These are phyloP conservation scores for Cephonodes hylas DNA, from an alignment of 2,888 invertebrate genomes.

Conservation along the genomic window DNA sequence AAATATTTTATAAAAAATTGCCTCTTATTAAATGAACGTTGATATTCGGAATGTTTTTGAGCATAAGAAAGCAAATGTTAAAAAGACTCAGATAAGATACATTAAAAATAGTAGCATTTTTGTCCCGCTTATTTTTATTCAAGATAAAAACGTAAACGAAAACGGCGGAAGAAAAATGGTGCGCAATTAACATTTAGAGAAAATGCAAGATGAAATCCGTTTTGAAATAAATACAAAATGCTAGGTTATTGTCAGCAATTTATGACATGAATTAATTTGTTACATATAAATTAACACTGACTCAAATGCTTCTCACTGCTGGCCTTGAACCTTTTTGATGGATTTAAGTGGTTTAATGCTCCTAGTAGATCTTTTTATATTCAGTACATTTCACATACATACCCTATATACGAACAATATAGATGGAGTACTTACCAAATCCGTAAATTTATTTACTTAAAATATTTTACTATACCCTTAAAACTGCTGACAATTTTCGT, in stretches of 20 bases:
- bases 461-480: too few species aligned
- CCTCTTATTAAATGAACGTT: background rate
- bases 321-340: too few species aligned
- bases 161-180: background rate
- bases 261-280: too few species aligned
- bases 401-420: too few species aligned
- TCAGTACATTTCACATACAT: too few species aligned
- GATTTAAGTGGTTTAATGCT: too few species aligned
- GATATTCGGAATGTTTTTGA: background rate
- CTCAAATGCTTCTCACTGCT: too few species aligned
- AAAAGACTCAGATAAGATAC: background rate
- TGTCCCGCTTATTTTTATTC: background rate
- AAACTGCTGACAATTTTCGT: too few species aligned
- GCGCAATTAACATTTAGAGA: slow-evolving; percentile 4
- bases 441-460: too few species aligned
- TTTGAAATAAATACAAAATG: background rate
- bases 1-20: background rate
- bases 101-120: background rate
- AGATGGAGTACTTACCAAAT: too few species aligned
- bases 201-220: background rate
- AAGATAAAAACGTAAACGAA: slow-evolving; percentile 1
- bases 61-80: background rate
- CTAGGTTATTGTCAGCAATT: slow-evolving; percentile 6
- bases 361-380: too few species aligned
- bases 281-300: too few species aligned